A percentile compares a stretch with the other conserved stretches of the same genome.
Evolutionary conservation across 1,140 invertebrate genomes (phyloP).

Genomic region (Psilanteris sp.): DNA sequence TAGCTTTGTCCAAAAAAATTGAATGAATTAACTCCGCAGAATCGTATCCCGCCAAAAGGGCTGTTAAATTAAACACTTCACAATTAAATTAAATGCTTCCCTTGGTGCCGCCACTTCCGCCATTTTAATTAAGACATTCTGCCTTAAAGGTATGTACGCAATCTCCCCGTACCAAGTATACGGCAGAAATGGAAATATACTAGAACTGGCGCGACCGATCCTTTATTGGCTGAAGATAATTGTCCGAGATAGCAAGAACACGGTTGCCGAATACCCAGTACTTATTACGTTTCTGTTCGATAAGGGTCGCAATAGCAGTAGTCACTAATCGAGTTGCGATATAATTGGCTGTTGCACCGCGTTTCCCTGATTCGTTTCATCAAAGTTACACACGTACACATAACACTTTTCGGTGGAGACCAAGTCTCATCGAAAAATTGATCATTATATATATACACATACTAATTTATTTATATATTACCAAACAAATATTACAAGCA

Average conservation of each 20-base stretch:
- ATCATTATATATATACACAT: too few relatives aligned
- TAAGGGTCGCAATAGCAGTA: slow-evolving; percentile 57
- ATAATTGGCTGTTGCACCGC: slow-evolving; percentile 57
- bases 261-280: slow-evolving; percentile 62
- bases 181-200: slow-evolving; percentile 56
- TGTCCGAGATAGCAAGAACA: slow-evolving; percentile 62
- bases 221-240: slow-evolving; percentile 64
- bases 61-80: too few relatives aligned
- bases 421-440: slow-evolving; percentile 2
- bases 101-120: slow-evolving; percentile 31
- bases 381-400: slow-evolving; percentile 31
- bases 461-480: too few relatives aligned
- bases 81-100: slow-evolving; percentile 19
- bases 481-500: too few relatives aligned
- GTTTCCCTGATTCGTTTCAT: slow-evolving; percentile 34
- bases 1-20: too few relatives aligned
- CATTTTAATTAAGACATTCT: slow-evolving; percentile 65
- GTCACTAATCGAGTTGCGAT: slow-evolving; percentile 54
- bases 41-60: too few relatives aligned
- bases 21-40: too few relatives aligned
- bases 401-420: background rate
- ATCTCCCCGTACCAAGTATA: slow-evolving; percentile 6
- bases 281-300: slow-evolving; percentile 61
- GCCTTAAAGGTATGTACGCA: slow-evolving; percentile 32
- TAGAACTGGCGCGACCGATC: slow-evolving; percentile 49